Conservation (phyloP, 2,113 vertebrate genomes). For the Daubentonia madagascariensis region DNA sequence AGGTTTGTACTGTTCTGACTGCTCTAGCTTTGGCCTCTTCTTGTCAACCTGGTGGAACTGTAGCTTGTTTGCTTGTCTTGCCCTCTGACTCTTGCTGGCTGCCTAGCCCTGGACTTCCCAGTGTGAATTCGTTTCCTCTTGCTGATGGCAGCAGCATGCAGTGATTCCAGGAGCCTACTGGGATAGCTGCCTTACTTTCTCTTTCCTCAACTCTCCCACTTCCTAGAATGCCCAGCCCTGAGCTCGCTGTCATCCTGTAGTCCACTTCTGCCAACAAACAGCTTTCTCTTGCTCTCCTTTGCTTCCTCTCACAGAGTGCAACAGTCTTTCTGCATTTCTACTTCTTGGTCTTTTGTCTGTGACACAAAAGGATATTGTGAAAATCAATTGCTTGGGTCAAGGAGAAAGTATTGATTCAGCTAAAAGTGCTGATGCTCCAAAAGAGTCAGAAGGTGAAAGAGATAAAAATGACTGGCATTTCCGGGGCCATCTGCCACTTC, state of each 20-base stretch:
- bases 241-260: background rate
- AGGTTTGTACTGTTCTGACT: background rate
- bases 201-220: background rate
- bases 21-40: background rate
- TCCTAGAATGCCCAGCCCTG: background rate
- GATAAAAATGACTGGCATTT: conserved; percentile 64
- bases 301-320: conserved; percentile 38
- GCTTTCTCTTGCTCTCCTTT: background rate
- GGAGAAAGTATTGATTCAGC: conserved; percentile 77
- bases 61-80: background rate
- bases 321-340: background rate
- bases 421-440: conserved; percentile 69
- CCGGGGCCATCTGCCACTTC: conserved; percentile 49
- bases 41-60: background rate
- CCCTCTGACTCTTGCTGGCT: background rate
- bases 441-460: conserved; percentile 66
- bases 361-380: conserved; percentile 69
- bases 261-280: background rate
- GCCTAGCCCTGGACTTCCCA: background rate
- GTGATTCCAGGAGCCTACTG: background rate
- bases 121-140: background rate
- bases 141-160: background rate
- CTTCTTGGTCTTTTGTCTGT: conserved; percentile 57
- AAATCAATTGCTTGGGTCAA: conserved; percentile 73
- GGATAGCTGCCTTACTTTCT: background rate